Evolutionary conservation across 1,140 invertebrate species (phyloP).

Genomic region (Sogatella furcifera): DNA sequence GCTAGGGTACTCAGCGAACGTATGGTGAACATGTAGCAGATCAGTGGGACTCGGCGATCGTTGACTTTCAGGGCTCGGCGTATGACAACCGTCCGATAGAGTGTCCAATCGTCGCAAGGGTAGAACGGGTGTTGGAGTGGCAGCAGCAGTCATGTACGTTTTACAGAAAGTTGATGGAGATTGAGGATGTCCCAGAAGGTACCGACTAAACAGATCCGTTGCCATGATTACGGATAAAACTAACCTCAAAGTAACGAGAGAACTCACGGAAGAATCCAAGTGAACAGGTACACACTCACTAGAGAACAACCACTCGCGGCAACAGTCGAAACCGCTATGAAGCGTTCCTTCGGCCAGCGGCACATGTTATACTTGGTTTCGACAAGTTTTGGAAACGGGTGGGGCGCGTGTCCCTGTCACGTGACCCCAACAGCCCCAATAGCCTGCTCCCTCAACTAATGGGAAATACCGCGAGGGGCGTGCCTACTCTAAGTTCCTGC

Average conservation of each 20-base stretch:
- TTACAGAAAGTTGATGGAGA: background rate
- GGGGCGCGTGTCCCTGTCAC: slow-evolving; percentile 7
- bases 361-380: slow-evolving; percentile 3
- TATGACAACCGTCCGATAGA: slow-evolving; percentile 45
- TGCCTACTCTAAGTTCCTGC: slow-evolving; percentile 19
- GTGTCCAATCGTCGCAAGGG: slow-evolving; percentile 28
- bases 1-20: slow-evolving; percentile 14
- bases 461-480: slow-evolving; percentile 33
- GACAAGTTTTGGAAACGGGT: background rate
- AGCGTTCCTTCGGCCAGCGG: background rate
- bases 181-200: background rate
- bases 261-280: no score
- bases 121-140: background rate
- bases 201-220: background rate
- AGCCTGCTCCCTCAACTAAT: slow-evolving; percentile 36
- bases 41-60: slow-evolving; percentile 39
- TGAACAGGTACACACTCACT: background rate
- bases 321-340: background rate
- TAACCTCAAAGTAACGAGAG: background rate
- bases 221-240: background rate
- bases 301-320: slow-evolving; percentile 1
- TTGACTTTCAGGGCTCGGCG: slow-evolving; percentile 44
- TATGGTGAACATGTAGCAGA: slow-evolving; percentile 1
- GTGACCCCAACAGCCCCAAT: slow-evolving; percentile 6
- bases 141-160: background rate